Percentiles rank a stretch among this genome's conserved stretches.
These are phyloP conservation scores for Pituophis catenifer DNA, from an alignment of 2,113 vertebrate species.

Conservation along the genomic window DNA sequence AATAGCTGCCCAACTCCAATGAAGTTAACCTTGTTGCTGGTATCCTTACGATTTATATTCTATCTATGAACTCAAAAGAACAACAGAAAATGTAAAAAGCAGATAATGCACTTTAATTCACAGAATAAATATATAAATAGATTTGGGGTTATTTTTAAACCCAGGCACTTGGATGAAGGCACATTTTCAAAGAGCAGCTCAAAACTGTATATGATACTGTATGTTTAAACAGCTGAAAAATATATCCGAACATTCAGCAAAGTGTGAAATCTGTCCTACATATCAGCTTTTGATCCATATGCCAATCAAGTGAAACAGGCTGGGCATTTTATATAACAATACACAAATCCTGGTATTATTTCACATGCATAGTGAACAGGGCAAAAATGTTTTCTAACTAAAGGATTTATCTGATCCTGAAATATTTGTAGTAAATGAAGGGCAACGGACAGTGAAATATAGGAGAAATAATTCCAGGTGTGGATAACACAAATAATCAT, in stretches of 20 bases:
- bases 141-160: background rate
- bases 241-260: background rate
- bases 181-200: background rate
- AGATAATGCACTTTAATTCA: background rate
- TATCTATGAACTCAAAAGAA: background rate
- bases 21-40: background rate
- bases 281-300: background rate
- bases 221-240: background rate
- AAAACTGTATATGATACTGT: background rate
- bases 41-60: too few relatives aligned
- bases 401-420: background rate
- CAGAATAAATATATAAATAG: background rate
- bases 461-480: background rate
- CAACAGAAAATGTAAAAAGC: background rate
- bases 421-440: background rate
- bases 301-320: background rate
- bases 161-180: background rate
- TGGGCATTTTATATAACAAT: background rate
- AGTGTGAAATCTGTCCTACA: background rate
- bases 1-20: background rate
- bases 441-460: background rate
- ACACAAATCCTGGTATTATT: background rate
- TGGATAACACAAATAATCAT: background rate
- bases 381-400: background rate
- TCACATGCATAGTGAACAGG: background rate